Percentiles rank a stretch among this genome's conserved stretches.
Conservation (phyloP, 2,113 vertebrate species). For the Spea multiplicata region DNA sequence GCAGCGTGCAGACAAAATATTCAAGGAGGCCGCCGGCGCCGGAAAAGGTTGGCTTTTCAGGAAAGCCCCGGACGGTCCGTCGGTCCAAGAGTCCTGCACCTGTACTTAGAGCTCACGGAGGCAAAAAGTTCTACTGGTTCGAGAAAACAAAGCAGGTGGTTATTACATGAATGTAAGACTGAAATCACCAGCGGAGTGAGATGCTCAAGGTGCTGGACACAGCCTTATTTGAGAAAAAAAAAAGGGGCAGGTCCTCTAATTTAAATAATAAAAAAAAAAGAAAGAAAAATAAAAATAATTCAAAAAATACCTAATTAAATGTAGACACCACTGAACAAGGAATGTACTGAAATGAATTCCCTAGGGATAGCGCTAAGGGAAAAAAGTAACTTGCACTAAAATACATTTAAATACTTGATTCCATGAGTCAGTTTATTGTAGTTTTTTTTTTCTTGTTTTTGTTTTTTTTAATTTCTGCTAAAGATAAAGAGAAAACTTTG, state of each 20-base stretch:
- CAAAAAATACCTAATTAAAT: constrained; percentile 63
- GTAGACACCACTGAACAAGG: constrained; percentile 99
- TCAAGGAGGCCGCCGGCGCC: constrained; percentile 35
- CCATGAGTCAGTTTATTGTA: constrained; percentile 99
- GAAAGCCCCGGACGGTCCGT: constrained; percentile 29
- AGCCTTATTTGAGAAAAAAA: constrained; percentile 79
- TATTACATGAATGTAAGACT: constrained; percentile 78
- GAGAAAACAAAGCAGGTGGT: constrained; percentile 69
- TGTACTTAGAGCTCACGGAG: constrained; percentile 67
- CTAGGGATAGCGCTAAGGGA: constrained; percentile 94
- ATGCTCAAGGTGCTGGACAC: constrained; percentile 93
- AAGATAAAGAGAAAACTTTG: constrained; percentile 98
- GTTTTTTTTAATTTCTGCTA: constrained; percentile 92
- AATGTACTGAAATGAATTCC: constrained; percentile 98
- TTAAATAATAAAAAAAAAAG: constrained; percentile 60
- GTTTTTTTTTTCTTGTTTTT: constrained; percentile 68
- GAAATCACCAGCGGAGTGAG: constrained; percentile 95
- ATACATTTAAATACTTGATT: constrained; percentile 96
- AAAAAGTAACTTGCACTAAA: constrained; percentile 95
- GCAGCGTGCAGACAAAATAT: constrained; percentile 48
- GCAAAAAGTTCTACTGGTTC: constrained; percentile 59
- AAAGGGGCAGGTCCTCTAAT: constrained; percentile 95
- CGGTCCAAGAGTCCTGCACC: constrained; percentile 64
- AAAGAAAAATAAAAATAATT: no score
- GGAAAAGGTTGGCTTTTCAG: background rate